Percentiles rank a stretch among this genome's conserved stretches.
Conservation (phyloP, 2,113 vertebrate genomes). For the Typhlomys cinereus region DNA sequence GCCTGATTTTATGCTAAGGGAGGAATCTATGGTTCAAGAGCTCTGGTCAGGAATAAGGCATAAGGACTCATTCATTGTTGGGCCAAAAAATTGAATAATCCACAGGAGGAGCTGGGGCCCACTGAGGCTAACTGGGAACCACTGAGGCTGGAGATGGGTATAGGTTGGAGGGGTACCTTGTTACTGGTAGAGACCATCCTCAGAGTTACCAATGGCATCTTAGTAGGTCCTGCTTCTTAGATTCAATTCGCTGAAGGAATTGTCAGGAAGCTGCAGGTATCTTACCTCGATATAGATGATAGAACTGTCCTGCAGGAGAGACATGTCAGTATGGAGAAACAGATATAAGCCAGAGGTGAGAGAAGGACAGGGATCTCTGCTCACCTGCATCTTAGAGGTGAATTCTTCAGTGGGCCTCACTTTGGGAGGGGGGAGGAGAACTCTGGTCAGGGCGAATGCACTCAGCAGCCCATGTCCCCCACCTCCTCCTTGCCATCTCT, state of each 20-base stretch:
- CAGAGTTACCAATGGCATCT: background rate
- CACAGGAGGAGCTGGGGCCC: background rate
- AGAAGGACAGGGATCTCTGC: background rate
- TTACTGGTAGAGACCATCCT: background rate
- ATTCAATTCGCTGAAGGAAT: background rate
- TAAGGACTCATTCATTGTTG: background rate
- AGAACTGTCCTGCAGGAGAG: background rate
- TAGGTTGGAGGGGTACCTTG: background rate
- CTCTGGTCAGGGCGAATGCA: background rate
- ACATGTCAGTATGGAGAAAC: background rate
- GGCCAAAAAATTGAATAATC: background rate
- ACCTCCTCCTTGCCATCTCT: background rate
- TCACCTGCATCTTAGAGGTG: background rate
- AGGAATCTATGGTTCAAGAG: background rate
- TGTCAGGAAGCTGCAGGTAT: accelerated
- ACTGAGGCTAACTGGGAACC: background rate
- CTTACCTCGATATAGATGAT: background rate
- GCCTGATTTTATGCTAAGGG: background rate
- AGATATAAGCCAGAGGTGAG: background rate
- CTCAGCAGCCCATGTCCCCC: background rate
- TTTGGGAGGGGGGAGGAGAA: background rate
- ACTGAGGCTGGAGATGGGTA: accelerated
- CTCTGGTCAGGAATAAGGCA: background rate
- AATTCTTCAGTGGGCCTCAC: background rate
- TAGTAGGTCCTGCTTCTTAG: background rate